Percentiles rank a stretch among this genome's conserved stretches.
Evolutionary conservation across 2,797 vertebrate genomes (phyloP).

Genomic region (Gila robusta): DNA sequence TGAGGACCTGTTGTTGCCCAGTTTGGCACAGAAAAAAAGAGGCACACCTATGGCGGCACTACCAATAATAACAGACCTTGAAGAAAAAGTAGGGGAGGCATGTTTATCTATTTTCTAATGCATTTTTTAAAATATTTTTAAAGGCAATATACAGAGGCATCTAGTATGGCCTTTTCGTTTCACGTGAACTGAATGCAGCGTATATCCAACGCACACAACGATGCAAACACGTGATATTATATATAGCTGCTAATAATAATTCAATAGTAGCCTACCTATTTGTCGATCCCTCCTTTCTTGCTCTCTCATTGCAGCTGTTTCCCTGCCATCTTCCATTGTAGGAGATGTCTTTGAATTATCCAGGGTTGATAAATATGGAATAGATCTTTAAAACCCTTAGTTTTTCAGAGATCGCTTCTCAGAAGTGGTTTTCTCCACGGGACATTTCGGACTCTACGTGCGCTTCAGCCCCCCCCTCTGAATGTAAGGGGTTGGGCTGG

Average conservation of each 20-base stretch:
- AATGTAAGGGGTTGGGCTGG: not conserved
- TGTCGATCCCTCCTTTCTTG: constrained; percentile 63
- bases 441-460: not conserved
- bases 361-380: not conserved
- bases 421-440: not conserved
- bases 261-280: constrained; percentile 56
- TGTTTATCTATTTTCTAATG: not conserved
- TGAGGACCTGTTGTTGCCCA: constrained; percentile 27
- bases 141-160: not conserved
- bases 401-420: not conserved
- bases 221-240: not conserved
- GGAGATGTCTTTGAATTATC: constrained; percentile 32
- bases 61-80: not conserved
- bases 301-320: constrained; percentile 59
- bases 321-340: constrained; percentile 58
- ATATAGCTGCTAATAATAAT: not conserved
- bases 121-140: not conserved
- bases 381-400: not conserved
- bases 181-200: not conserved
- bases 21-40: not conserved
- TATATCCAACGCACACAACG: not conserved
- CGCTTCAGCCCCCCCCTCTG: not conserved
- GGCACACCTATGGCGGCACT: constrained; percentile 27
- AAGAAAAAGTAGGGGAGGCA: not conserved
- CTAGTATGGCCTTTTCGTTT: not conserved